Base-by-base conservation (phyloP, 2,888 invertebrate genomes). In the Stenchaetothrips biformis region DNA sequence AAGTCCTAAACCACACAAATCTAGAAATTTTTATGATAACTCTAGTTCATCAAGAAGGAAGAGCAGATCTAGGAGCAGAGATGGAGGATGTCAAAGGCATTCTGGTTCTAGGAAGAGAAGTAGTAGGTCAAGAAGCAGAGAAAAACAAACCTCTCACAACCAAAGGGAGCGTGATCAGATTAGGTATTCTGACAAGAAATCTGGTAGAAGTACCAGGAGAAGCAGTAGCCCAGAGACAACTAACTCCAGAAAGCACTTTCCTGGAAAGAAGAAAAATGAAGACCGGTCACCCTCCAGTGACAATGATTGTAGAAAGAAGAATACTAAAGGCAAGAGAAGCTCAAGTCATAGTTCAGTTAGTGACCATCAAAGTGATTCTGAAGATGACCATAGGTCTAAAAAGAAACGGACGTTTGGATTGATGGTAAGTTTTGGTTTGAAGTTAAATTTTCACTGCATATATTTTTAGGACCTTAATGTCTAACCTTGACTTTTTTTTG, bases 281-380 rank as follows among this genome's bases (percentile, higher is more conserved):
- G 79, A 83, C 77, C 81, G 81, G 67, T 78, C 62, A 77, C 18
- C 7, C 27, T 81, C 81, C 78, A 79, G 79, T 62, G 81, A 83
- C 47, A 82, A 81, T 48, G 81, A 81, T 79, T 62, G 9, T 2
- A 77, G 81, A 81, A 79, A 37, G 80, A 84, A 83, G 80, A 84
- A 84, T 79, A 79, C 7, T 16, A 83, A 81, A 0, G 87, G 87
- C 0, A 90, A 91, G 88, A 89, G 67, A 74, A 74, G 8, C 13
- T 53, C 53, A 11, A 37, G 37, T 4, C 4, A 1, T 37, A 37
- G 37, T 37, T 37, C 37, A 37, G 37, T 4, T 25, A 74, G 67
- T 74, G 37, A 37, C 37, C 37, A 37, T 37, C 37, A 37, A 37
- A 74, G 25, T 74, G 25, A 21, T 25, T 74, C 67, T 8, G 25